These are phyloP conservation scores for Oligia latruncula DNA, from an alignment of 2,888 invertebrate species.

Conservation along the genomic window DNA sequence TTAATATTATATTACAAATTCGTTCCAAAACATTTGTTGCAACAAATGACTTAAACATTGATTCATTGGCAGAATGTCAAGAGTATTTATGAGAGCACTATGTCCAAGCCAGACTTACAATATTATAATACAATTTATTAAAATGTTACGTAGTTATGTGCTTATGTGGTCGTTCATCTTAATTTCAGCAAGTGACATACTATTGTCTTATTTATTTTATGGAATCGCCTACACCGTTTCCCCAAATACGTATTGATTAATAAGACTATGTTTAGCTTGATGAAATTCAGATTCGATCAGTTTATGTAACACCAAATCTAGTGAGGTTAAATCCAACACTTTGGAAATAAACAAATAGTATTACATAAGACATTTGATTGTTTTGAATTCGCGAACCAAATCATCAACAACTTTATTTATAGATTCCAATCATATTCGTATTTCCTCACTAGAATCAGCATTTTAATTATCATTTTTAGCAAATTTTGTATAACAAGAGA, in stretches of 20 bases:
- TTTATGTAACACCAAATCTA: constrained; percentile 61
- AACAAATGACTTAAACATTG: constrained; percentile 44
- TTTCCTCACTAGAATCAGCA: constrained; percentile 54
- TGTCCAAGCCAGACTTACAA: constrained; percentile 53
- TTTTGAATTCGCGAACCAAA: constrained; percentile 30
- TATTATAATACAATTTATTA: constrained; percentile 36
- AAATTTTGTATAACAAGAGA: constrained; percentile 46
- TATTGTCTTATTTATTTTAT: constrained; percentile 1
- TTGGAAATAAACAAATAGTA: constrained; percentile 42
- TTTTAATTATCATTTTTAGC: constrained; percentile 31
- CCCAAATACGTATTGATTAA: background rate
- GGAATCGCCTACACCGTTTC: background rate
- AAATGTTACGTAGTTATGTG: constrained; percentile 26
- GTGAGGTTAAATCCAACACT: constrained; percentile 38
- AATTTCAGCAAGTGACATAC: constrained; percentile 51
- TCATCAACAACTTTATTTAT: constrained; percentile 38
- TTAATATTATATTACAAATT: constrained; percentile 47
- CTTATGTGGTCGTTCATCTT: constrained; percentile 44
- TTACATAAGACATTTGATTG: constrained; percentile 51
- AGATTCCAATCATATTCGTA: constrained; percentile 36
- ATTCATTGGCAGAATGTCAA: constrained; percentile 35
- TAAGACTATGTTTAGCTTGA: constrained; percentile 29
- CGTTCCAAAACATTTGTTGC: constrained; percentile 31
- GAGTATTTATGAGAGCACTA: constrained; percentile 55
- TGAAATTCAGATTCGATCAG: constrained; percentile 61